These are phyloP conservation scores for Pterocles orientalis DNA, from an alignment of 2,113 vertebrate species.

Conservation along the genomic window DNA sequence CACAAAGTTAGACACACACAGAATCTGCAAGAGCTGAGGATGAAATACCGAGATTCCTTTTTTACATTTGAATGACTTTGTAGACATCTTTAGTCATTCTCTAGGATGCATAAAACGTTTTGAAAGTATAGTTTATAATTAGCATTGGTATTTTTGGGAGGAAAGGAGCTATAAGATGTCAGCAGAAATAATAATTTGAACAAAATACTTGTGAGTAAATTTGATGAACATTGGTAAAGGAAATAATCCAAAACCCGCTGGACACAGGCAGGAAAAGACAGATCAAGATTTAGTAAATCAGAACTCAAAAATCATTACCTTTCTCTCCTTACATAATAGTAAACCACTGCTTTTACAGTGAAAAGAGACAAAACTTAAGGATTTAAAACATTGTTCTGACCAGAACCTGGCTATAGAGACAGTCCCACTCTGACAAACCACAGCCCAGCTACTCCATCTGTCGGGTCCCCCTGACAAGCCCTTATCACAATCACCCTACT, in stretches of 20 bases:
- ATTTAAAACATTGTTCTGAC: background rate
- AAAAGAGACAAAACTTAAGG: background rate
- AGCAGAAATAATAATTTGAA: background rate
- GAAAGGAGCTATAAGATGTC: background rate
- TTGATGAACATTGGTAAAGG: background rate
- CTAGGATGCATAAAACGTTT: background rate
- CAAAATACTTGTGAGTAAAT: background rate
- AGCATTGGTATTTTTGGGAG: background rate
- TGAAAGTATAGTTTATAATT: background rate
- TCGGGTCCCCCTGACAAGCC: background rate
- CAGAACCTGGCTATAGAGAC: background rate
- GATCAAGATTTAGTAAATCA: background rate
- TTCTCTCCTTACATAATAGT: background rate
- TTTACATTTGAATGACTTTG: background rate
- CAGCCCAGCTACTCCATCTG: background rate
- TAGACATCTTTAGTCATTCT: background rate
- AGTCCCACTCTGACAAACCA: background rate
- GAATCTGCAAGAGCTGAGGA: background rate
- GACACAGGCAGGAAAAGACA: background rate
- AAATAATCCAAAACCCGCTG: background rate
- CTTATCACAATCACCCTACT: background rate
- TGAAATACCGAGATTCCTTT: background rate
- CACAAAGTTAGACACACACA: background rate
- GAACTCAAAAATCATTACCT: background rate
- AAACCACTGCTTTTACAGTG: background rate